Conservation (phyloP, 2,797 vertebrate species). For the Saxicola maurus region DNA sequence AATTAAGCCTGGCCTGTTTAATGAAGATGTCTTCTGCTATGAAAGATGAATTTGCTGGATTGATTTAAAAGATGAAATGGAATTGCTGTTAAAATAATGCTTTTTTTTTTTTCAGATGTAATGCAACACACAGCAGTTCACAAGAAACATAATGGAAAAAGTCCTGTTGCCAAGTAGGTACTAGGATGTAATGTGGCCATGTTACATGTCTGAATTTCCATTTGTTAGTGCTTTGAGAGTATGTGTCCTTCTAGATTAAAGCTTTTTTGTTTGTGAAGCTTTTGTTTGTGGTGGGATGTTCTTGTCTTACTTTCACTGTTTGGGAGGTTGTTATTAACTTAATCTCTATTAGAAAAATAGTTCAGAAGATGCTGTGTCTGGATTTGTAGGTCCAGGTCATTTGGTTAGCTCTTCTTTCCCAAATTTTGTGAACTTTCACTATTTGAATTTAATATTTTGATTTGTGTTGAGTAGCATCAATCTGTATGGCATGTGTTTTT, state of each 20-base stretch:
- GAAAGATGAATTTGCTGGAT: background rate
- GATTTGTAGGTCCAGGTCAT: background rate
- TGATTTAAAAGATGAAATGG: background rate
- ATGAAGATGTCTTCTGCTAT: background rate
- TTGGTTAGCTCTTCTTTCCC: background rate
- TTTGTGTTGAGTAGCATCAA: background rate
- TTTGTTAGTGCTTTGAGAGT: background rate
- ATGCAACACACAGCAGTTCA: conserved; percentile 71
- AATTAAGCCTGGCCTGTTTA: background rate
- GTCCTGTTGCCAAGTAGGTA: conserved; percentile 73
- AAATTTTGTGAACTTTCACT: background rate
- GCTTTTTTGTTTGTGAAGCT: background rate
- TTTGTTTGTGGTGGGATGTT: background rate
- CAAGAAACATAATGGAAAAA: conserved; percentile 75
- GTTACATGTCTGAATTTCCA: background rate
- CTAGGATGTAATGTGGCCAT: background rate
- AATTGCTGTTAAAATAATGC: background rate
- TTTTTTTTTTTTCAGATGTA: conserved; percentile 62
- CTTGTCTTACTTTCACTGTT: background rate
- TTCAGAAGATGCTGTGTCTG: background rate
- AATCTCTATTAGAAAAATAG: background rate
- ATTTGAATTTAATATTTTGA: background rate
- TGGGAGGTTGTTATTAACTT: background rate
- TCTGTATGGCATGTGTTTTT: background rate
- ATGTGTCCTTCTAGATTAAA: background rate